Conservation (phyloP, 2,797 vertebrate species). For the Aulostomus chinensis region DNA sequence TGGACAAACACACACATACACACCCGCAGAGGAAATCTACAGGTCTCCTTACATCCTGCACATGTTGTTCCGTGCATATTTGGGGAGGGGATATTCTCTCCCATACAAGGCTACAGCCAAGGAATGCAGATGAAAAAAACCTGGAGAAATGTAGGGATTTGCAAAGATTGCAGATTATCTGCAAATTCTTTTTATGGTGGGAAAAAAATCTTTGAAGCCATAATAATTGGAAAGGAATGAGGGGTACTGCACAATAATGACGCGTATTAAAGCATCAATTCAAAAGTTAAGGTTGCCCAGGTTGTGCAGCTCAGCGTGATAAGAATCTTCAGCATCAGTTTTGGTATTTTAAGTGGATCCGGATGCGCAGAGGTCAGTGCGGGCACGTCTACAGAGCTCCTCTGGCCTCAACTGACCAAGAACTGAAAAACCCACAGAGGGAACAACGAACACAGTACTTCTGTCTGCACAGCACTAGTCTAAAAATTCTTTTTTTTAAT, state of each 20-base stretch:
- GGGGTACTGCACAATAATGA: neutral
- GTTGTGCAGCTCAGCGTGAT: neutral
- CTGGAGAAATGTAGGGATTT: too few species aligned
- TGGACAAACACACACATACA: neutral
- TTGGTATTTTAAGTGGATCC: slow-evolving; percentile 54
- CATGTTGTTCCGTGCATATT: slow-evolving; percentile 24
- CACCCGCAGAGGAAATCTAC: slow-evolving; percentile 28
- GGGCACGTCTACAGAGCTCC: slow-evolving; percentile 34
- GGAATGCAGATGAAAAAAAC: slow-evolving; percentile 18
- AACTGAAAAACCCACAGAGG: too few species aligned
- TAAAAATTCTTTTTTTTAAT: too few species aligned
- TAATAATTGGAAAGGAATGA: neutral
- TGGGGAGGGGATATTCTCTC: slow-evolving; percentile 13
- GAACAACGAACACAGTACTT: too few species aligned
- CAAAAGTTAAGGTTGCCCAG: neutral
- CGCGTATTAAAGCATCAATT: neutral
- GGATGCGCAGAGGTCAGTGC: slow-evolving; percentile 20
- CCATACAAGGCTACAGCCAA: slow-evolving; percentile 28
- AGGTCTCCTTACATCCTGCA: slow-evolving; percentile 25
- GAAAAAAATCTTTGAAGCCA: too few species aligned
- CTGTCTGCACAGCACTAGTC: too few species aligned
- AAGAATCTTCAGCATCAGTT: slow-evolving; percentile 21
- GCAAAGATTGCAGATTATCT: neutral
- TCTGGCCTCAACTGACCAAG: too few species aligned
- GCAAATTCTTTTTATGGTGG: too few species aligned